A percentile compares a stretch with the other conserved stretches of the same genome.
These are phyloP conservation scores for Pristionchus pacificus DNA, from an alignment of 1,140 invertebrate species.

Conservation along the genomic window DNA sequence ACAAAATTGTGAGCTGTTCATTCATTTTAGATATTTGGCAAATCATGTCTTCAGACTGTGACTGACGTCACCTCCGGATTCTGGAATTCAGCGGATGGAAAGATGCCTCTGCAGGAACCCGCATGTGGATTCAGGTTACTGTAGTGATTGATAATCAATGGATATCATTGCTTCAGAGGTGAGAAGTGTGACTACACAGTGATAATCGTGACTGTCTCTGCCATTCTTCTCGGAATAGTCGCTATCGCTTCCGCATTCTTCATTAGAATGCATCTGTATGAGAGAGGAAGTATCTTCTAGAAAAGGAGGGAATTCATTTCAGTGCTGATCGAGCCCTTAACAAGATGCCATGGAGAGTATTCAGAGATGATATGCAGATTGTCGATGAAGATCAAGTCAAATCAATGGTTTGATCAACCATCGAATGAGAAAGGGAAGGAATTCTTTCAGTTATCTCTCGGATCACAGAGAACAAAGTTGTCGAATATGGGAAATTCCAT, in stretches of 20 bases:
- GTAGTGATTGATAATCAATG: constrained; percentile 20
- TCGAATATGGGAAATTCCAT: constrained; percentile 45
- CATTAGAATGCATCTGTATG: constrained; percentile 34
- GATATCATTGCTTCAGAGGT: not conserved
- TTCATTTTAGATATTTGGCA: not conserved
- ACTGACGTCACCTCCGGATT: constrained; percentile 51
- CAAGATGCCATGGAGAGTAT: constrained; percentile 51
- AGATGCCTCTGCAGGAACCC: constrained; percentile 36
- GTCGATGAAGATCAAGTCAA: constrained; percentile 54
- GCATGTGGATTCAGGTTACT: constrained; percentile 50
- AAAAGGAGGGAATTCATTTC: constrained; percentile 46
- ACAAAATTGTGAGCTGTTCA: constrained; percentile 39
- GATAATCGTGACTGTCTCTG: constrained; percentile 34
- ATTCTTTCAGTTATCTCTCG: constrained; percentile 49
- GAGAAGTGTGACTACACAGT: constrained; percentile 48
- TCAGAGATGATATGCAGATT: constrained; percentile 49
- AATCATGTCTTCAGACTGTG: constrained; percentile 25
- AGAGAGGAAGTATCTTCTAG: not conserved
- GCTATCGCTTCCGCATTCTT: constrained; percentile 32
- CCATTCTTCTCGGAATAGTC: constrained; percentile 25
- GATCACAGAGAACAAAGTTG: constrained; percentile 48
- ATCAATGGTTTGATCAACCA: constrained; percentile 52
- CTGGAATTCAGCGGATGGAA: constrained; percentile 50
- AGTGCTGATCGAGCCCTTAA: constrained; percentile 46
- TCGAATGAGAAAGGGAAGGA: too few relatives aligned